Evolutionary conservation across 1,140 invertebrate genomes (phyloP).

Genomic region (Meteorus sp.): DNA sequence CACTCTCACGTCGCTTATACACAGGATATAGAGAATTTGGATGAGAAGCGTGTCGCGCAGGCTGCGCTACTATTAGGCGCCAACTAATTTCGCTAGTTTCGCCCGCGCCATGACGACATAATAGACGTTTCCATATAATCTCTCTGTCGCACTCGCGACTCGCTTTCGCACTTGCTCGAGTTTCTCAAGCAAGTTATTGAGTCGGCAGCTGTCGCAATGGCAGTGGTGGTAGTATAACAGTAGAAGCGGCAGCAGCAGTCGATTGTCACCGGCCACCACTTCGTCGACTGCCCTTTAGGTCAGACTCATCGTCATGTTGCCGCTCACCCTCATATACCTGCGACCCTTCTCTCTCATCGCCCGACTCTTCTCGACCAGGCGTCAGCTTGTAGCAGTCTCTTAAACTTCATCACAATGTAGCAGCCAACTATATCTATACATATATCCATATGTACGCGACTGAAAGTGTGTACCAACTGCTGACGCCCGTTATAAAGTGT

Average conservation of each 20-base stretch:
- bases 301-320: slow-evolving; percentile 51
- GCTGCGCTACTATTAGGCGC: slow-evolving; percentile 16
- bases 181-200: slow-evolving; percentile 56
- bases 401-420: slow-evolving; percentile 50
- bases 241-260: slow-evolving; percentile 37
- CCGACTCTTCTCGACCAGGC: slow-evolving; percentile 37
- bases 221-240: too few species aligned
- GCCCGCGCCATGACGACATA: slow-evolving; percentile 2
- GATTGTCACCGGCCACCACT: slow-evolving; percentile 52
- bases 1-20: background rate
- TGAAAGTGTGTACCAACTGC: slow-evolving; percentile 51
- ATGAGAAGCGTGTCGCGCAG: slow-evolving; percentile 17
- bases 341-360: slow-evolving; percentile 37
- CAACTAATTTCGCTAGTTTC: slow-evolving; percentile 24
- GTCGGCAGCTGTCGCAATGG: slow-evolving; percentile 57
- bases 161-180: background rate
- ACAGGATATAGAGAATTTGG: background rate
- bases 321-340: slow-evolving; percentile 29
- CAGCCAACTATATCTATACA: too few species aligned
- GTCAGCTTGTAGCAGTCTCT: slow-evolving; percentile 60
- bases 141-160: background rate
- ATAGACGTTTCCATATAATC: slow-evolving; percentile 15
- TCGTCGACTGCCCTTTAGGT: slow-evolving; percentile 36
- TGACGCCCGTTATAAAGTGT: slow-evolving; percentile 59
- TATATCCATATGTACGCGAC: too few species aligned